Base-by-base conservation (phyloP, 2,113 vertebrate species). In the Atractosteus spatula region DNA sequence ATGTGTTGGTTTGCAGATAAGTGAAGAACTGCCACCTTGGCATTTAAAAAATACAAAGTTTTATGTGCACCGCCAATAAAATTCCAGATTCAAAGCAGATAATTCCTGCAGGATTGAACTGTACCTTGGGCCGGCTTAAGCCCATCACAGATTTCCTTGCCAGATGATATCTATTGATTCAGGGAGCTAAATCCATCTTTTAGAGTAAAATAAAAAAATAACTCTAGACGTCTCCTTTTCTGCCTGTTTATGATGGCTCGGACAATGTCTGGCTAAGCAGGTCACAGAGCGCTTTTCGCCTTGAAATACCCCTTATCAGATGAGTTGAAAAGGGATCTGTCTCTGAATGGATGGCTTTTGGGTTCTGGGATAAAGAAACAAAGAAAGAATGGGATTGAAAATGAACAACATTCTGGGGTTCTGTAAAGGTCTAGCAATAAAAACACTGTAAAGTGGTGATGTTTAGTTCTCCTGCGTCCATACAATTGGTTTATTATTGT, bases 111-210 rank as follows among this genome's bases (percentile, higher is more conserved):
- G 3, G 62, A 64, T 64, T 64, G 62, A 64, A 64, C 41, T 64
- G 62, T 64, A 64, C 62, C 41, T 29, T 64, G 62, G 62, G 62
- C 62, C 17, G 62, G 41, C 8, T 64, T 64, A 29, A 64, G 62
- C 62, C 3, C 62, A 2, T 64, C 14, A 64, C 6, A 3, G 62
- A 64, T 64, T 64, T 16, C 62, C 62, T 42, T 7, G 17, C 17
- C 62, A 41, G 62, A 64, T 64, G 62, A 64, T 64, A 64, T 64
- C 62, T 64, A 64, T 64, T 41, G 62, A 64, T 64, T 64, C 41
- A 17, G 41, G 62, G 41, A 41, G 62, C 17, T 41, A 64, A 64
- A 64, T 64, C 62, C 62, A 64, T 64, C 62, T 42, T 64, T 41
- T 29, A 64, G 17, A 64, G 2, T 64, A 64, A 64, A 64, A 64